phyloP scores from a whole-genome alignment of 2,888 invertebrate genomes.

The Neria commutata region DNA sequence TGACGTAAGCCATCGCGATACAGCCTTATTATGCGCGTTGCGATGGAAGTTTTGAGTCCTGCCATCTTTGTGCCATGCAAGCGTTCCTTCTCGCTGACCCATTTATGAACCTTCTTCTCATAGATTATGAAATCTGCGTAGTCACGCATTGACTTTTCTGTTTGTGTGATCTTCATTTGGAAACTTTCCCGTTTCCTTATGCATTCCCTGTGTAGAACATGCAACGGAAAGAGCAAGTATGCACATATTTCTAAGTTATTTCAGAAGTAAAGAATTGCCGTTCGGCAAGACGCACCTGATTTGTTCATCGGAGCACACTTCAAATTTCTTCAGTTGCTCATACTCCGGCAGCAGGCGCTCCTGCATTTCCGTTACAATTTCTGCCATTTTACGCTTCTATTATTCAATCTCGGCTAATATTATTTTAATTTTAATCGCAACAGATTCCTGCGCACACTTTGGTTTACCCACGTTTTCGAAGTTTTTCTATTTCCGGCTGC shows the following conservation, averaged over 20 bases:
- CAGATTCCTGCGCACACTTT: not conserved
- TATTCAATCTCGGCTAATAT: too few species aligned
- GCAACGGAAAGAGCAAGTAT: not conserved
- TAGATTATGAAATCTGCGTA: conserved; percentile 55
- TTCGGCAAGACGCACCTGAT: conserved; percentile 65
- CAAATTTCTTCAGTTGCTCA: conserved; percentile 76
- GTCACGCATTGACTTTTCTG: conserved; percentile 40
- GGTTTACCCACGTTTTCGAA: not conserved
- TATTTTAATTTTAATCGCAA: not conserved
- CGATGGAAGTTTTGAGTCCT: conserved; percentile 73
- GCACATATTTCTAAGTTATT: not conserved
- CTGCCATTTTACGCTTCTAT: conserved; percentile 85
- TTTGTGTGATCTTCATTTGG: conserved; percentile 48
- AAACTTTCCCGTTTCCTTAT: conserved; percentile 51
- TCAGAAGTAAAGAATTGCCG: not conserved
- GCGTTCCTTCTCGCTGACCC: conserved; percentile 63
- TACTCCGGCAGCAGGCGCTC: conserved; percentile 82
- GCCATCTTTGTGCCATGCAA: conserved; percentile 67
- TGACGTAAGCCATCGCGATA: conserved; percentile 73
- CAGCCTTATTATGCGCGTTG: conserved; percentile 73
- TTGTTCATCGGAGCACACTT: conserved; percentile 74
- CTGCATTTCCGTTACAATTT: conserved; percentile 77
- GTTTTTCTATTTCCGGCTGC: not conserved
- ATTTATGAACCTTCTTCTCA: conserved; percentile 51
- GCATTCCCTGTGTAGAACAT: conserved; percentile 40